These are phyloP conservation scores for Sepioteuthis lessoniana DNA, from an alignment of 2,888 invertebrate species.

Conservation along the genomic window DNA sequence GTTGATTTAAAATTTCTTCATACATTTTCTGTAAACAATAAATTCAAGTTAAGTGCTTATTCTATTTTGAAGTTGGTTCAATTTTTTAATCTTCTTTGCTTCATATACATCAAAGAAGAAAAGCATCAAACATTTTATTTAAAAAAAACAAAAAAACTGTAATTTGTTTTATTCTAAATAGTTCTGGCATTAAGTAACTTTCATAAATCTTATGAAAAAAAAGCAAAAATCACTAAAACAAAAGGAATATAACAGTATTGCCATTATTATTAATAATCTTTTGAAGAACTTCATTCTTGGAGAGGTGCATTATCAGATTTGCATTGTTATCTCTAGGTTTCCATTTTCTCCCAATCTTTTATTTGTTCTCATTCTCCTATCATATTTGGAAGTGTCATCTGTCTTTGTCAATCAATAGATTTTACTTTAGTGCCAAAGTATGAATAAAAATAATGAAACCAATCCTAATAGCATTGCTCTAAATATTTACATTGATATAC, in stretches of 20 bases:
- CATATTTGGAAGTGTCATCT: background rate
- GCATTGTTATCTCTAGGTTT: background rate
- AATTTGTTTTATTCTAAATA: background rate
- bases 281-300: background rate
- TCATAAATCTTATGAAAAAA: background rate
- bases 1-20: background rate
- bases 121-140: background rate
- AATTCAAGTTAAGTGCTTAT: background rate
- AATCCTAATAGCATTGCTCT: constrained; percentile 18
- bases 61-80: background rate
- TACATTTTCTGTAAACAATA: background rate
- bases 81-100: background rate
- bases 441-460: background rate
- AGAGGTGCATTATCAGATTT: background rate
- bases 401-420: background rate
- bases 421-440: background rate
- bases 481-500: background rate
- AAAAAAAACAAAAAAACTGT: background rate
- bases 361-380: background rate
- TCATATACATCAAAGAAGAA: background rate
- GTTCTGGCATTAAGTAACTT: background rate
- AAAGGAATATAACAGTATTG: background rate
- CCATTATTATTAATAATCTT: background rate
- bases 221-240: background rate
- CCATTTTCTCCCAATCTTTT: background rate